These are phyloP conservation scores for Cephus nigrinus DNA, from an alignment of 2,888 invertebrate genomes.

Conservation along the genomic window DNA sequence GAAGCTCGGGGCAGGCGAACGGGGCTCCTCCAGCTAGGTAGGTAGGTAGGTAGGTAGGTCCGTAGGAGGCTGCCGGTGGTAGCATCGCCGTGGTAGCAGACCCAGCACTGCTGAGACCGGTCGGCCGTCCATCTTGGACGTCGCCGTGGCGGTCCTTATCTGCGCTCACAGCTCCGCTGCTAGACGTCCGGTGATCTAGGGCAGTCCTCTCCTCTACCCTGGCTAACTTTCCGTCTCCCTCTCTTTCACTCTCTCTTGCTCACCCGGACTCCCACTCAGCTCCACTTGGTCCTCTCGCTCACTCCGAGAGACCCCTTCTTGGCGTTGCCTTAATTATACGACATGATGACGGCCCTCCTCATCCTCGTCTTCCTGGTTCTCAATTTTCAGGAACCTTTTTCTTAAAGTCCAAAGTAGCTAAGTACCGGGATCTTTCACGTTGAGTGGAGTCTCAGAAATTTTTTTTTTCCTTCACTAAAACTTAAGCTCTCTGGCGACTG, in stretches of 20 bases:
- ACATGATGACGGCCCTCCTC: conserved; percentile 29
- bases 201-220: conserved; percentile 50
- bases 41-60: conserved; percentile 6
- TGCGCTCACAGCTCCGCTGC: conserved; percentile 64
- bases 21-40: conserved; percentile 21
- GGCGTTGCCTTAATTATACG: conserved; percentile 52
- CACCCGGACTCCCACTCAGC: conserved; percentile 12
- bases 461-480: background rate
- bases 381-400: conserved; percentile 10
- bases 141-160: conserved; percentile 66
- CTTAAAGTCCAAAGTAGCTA: background rate
- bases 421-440: background rate
- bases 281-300: conserved; percentile 25
- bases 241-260: conserved; percentile 27
- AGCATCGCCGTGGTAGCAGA: conserved; percentile 31
- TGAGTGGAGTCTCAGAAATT: background rate
- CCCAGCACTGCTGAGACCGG: conserved; percentile 55
- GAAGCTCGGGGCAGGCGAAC: conserved; percentile 50
- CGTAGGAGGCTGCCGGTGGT: conserved; percentile 50
- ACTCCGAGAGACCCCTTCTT: conserved; percentile 33
- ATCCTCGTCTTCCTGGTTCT: conserved; percentile 14
- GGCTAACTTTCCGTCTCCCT: conserved; percentile 20
- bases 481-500: background rate
- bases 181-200: conserved; percentile 66
- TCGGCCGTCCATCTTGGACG: conserved; percentile 66